A percentile compares a stretch with the other conserved stretches of the same genome.
Conservation (phyloP, 2,888 invertebrate species). For the Andricus curvator region DNA sequence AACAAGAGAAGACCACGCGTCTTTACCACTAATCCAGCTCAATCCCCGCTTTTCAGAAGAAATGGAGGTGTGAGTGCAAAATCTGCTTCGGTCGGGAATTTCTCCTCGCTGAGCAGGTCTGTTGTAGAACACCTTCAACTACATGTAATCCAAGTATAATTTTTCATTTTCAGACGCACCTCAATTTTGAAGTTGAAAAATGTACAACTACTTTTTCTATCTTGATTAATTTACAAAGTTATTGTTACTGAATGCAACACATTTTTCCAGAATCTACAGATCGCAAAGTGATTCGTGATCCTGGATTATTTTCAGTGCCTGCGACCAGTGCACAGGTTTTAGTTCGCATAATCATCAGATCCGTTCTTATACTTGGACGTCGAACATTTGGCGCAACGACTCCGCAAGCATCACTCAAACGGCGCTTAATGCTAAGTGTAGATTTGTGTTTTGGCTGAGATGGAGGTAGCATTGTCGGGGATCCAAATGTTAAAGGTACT, state of each 20-base stretch:
- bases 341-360: constrained; percentile 92
- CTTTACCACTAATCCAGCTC: no score
- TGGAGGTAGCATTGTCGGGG: constrained; percentile 87
- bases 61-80: no score
- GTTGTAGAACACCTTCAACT: neutral
- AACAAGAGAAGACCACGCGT: no score
- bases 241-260: constrained; percentile 69
- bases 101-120: no score
- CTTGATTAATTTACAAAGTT: neutral
- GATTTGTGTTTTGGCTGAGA: constrained; percentile 78
- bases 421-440: constrained; percentile 89
- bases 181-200: constrained; percentile 61
- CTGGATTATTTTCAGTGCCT: constrained; percentile 79
- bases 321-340: constrained; percentile 88
- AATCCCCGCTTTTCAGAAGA: no score
- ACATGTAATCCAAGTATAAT: neutral
- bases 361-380: constrained; percentile 92
- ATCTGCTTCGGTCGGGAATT: no score
- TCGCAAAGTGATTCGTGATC: constrained; percentile 70
- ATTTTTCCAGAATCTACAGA: constrained; percentile 65
- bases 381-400: constrained; percentile 93
- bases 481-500: constrained; percentile 85
- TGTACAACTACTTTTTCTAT: neutral
- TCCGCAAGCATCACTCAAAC: constrained; percentile 92
- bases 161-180: neutral